Percentiles rank a stretch among this genome's conserved stretches.
phyloP scores from a whole-genome alignment of 2,113 vertebrate genomes.

The Oreochromis aureus region DNA sequence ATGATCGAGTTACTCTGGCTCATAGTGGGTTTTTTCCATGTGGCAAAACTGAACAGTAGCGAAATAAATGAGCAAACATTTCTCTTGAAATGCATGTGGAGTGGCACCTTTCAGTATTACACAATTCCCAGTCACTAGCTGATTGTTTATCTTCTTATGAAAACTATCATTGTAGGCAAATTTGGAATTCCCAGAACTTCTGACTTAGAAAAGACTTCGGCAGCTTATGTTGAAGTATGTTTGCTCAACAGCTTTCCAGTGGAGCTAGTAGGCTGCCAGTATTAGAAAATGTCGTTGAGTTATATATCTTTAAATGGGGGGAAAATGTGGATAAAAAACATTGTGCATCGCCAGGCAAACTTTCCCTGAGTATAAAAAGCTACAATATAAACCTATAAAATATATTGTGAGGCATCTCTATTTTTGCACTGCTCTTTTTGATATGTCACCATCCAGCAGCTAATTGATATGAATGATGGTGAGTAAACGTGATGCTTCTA shows the following conservation, averaged over 20 bases:
- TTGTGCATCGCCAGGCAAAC: background rate
- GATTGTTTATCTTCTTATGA: background rate
- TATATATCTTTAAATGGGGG: background rate
- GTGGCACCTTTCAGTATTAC: background rate
- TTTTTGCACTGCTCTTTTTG: background rate
- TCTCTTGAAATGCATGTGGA: background rate
- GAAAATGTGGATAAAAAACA: background rate
- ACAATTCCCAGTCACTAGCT: background rate
- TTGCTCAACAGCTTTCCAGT: background rate
- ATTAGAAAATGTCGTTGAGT: background rate
- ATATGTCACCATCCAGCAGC: background rate
- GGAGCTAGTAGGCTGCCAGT: background rate
- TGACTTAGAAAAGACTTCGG: background rate
- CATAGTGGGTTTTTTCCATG: background rate
- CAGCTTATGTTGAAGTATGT: background rate
- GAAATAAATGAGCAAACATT: background rate
- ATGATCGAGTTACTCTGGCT: background rate
- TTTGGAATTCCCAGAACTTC: background rate
- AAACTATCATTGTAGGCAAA: background rate
- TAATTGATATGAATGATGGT: conserved; percentile 32
- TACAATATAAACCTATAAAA: background rate
- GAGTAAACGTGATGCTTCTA: conserved; percentile 20
- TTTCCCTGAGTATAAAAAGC: background rate
- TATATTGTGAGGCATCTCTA: background rate
- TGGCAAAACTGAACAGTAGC: background rate